Conservation (phyloP, 1,140 invertebrate species). For the Varroa destructor region DNA sequence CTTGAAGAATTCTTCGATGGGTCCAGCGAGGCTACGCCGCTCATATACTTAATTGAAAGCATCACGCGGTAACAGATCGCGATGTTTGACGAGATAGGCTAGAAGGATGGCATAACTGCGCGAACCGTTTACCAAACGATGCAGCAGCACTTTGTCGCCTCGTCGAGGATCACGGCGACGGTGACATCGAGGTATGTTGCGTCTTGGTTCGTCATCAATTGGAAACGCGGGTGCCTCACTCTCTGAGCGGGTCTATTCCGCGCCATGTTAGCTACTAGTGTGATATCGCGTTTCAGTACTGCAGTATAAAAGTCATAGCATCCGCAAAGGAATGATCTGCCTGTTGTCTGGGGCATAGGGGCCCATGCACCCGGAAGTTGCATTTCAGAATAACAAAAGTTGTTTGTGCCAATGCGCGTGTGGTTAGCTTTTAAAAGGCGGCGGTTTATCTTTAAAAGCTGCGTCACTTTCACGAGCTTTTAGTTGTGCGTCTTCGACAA, state of each 20-base stretch:
- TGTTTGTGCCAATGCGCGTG: too few relatives aligned
- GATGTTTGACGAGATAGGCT: conserved; percentile 68
- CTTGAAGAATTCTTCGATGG: conserved; percentile 62
- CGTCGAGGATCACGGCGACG: conserved; percentile 57
- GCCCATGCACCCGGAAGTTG: too few relatives aligned
- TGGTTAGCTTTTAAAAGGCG: too few relatives aligned
- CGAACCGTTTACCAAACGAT: conserved; percentile 75
- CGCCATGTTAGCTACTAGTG: conserved; percentile 62
- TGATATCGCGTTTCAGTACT: conserved; percentile 47
- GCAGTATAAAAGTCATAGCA: conserved; percentile 40
- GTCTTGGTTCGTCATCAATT: conserved; percentile 53
- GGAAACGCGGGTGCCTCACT: conserved; percentile 47
- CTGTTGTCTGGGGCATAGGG: too few relatives aligned
- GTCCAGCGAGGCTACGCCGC: conserved; percentile 49
- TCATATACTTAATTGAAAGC: conserved; percentile 47
- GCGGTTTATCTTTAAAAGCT: too few relatives aligned
- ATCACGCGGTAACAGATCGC: conserved; percentile 57
- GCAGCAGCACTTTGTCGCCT: conserved; percentile 60
- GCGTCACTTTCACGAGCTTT: too few relatives aligned
- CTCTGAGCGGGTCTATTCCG: conserved; percentile 48
- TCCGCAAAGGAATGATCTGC: too few relatives aligned
- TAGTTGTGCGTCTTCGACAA: too few relatives aligned
- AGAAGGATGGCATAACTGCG: conserved; percentile 66
- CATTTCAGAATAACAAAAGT: too few relatives aligned
- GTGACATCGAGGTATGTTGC: conserved; percentile 61